These are phyloP conservation scores for Polyploca ridens DNA, from an alignment of 2,888 invertebrate genomes.

Conservation along the genomic window DNA sequence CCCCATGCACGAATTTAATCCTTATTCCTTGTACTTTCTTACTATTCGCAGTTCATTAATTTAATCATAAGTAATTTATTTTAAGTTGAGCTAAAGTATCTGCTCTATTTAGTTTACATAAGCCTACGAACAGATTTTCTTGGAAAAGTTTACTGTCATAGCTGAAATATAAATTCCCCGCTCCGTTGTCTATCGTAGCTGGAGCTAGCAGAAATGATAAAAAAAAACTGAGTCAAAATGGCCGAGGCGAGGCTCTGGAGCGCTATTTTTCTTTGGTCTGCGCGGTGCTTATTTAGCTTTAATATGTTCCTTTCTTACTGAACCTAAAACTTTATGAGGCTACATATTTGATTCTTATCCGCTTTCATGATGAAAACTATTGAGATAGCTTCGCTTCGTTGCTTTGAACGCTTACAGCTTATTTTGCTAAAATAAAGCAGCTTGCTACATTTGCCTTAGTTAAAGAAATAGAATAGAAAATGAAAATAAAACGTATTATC, in stretches of 20 bases:
- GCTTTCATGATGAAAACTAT: constrained; percentile 36
- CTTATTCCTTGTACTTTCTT: constrained; percentile 37
- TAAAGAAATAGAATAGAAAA: too few relatives aligned
- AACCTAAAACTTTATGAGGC: constrained; percentile 41
- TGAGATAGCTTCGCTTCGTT: constrained; percentile 24
- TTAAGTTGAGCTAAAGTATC: background rate
- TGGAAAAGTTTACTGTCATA: constrained; percentile 29
- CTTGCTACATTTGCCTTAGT: constrained; percentile 12
- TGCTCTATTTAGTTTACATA: background rate
- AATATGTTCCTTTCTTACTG: constrained; percentile 32
- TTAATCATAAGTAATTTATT: constrained; percentile 24
- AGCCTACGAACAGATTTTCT: constrained; percentile 9
- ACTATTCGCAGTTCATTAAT: constrained; percentile 38
- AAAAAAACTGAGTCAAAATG: constrained; percentile 23
- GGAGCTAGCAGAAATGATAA: constrained; percentile 31
- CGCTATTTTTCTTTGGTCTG: constrained; percentile 44
- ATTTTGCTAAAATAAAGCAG: constrained; percentile 5
- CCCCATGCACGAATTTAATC: constrained; percentile 48
- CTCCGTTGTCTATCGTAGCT: constrained; percentile 31
- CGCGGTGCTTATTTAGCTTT: constrained; percentile 46
- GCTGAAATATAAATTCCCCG: constrained; percentile 36
- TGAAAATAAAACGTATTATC: too few relatives aligned
- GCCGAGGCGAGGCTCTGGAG: constrained; percentile 23
- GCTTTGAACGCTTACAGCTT: background rate
- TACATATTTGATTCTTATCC: constrained; percentile 36